phyloP scores from a whole-genome alignment of 2,888 invertebrate genomes.

The Zygaena filipendulae region DNA sequence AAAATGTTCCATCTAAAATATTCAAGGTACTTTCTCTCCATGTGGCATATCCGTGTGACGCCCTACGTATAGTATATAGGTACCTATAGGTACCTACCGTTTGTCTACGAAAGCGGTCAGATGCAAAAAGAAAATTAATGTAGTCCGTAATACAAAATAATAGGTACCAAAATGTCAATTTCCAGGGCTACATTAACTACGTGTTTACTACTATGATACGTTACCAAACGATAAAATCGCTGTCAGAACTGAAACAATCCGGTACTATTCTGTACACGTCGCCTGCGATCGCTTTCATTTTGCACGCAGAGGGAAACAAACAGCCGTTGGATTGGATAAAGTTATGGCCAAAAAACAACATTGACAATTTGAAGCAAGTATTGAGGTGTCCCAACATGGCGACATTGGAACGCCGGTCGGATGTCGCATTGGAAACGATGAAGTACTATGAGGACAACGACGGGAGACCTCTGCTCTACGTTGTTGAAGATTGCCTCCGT shows the following conservation, averaged over 20 bases:
- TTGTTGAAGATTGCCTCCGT: constrained; percentile 27
- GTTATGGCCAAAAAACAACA: neutral
- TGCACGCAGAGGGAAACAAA: constrained; percentile 16
- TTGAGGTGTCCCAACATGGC: constrained; percentile 16
- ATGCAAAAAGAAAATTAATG: too few species aligned
- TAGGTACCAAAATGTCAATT: too few species aligned
- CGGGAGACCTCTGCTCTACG: constrained; percentile 23
- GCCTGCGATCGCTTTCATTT: constrained; percentile 17
- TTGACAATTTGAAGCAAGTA: constrained; percentile 16
- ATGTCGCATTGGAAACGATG: constrained; percentile 22
- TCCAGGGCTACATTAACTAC: constrained; percentile 34
- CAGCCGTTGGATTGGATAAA: neutral
- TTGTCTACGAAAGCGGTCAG: too few species aligned
- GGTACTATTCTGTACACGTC: constrained; percentile 22
- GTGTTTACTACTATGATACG: constrained; percentile 27
- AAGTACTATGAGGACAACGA: constrained; percentile 18
- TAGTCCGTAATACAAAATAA: too few species aligned
- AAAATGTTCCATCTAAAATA: too few species aligned
- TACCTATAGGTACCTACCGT: too few species aligned
- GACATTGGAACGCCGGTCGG: constrained; percentile 24
- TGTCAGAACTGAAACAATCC: constrained; percentile 22
- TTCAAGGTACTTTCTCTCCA: too few species aligned
- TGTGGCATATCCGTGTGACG: too few species aligned
- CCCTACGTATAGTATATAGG: too few species aligned
- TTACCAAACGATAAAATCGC: constrained; percentile 19